Base-by-base conservation (phyloP, 2,888 invertebrate genomes). In the Omphaloscelis lunosa region DNA sequence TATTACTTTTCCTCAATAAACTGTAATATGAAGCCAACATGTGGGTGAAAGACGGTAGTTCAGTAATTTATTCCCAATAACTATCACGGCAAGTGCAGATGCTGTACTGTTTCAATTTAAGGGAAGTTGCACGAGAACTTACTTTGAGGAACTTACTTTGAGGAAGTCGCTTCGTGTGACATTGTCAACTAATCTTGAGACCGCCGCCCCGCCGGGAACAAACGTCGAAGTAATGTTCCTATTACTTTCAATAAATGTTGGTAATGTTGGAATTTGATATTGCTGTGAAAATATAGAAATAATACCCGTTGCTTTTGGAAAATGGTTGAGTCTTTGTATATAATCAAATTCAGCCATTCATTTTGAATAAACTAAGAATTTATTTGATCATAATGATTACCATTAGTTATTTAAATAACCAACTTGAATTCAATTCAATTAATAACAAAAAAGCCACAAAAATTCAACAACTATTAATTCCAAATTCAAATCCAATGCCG, bases 51-150 rank as follows among this genome's bases (percentile, higher is more conserved):
- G 74, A 84, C 68, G 70, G 76, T 82, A 83, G 86, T 77, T 83
- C 83, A 90, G 90, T 92, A 94, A 94, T 94, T 93, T 93, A 94
- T 93, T 93, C 91, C 92, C 91, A 92, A 93, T 94, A 94, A 94
- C 94, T 94, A 95, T 95, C 93, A 93, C 70, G 93, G 93, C 93
- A 79, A 92, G 91, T 94, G 95, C 95, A 96, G 95, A 95, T 95
- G 96, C 94, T 94, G 94, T 94, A 93, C 93, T 94, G 95, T 96
- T 96, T 96, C 96, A 96, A 96, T 96, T 95, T 95, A 95, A 96
- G 95, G 94, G 94, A 95, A 96, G 93, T 95, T 95, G 89, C 75
- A 63, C 87, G 87, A 91, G 94, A 93, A n/a, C n/a, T n/a, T n/a
- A n/a, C n/a, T n/a, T n/a, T n/a, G n/a, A n/a, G 94, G 94, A 96